A percentile compares a stretch with the other conserved stretches of the same genome.
phyloP scores from a whole-genome alignment of 2,797 vertebrate genomes.

The Pangasius sanitwongsei region DNA sequence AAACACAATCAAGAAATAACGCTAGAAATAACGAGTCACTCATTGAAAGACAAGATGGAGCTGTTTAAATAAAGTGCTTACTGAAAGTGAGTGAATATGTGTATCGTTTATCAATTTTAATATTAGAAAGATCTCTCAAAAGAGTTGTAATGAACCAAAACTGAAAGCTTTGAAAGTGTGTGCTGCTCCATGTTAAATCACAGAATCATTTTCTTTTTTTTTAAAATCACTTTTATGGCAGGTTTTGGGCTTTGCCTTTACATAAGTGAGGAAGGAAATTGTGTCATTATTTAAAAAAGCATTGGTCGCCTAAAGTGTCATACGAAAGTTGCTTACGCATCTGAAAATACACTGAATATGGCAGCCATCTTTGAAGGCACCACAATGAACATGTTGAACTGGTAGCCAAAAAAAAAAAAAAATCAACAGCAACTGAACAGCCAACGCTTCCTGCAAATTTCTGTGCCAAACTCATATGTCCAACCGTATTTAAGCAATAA shows the following conservation, averaged over 20 bases:
- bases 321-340: not conserved
- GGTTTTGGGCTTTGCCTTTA: not conserved
- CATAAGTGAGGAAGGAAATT: not conserved
- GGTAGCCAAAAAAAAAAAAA: not conserved
- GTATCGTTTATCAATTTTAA: not conserved
- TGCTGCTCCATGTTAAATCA: not conserved
- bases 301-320: not conserved
- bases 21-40: not conserved
- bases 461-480: too few species aligned
- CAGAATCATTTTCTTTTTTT: not conserved
- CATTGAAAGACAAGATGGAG: not conserved
- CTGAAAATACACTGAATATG: not conserved
- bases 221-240: not conserved
- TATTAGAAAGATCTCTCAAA: not conserved
- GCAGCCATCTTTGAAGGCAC: not conserved
- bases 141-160: not conserved
- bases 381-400: not conserved
- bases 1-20: not conserved
- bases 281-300: not conserved
- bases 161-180: not conserved
- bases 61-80: not conserved
- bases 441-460: not conserved
- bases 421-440: not conserved
- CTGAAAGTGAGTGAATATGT: not conserved
- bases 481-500: not conserved